Percentiles rank a stretch among this genome's conserved stretches.
Conservation (phyloP, 2,888 invertebrate genomes). For the Holacanthella duospinosa region DNA sequence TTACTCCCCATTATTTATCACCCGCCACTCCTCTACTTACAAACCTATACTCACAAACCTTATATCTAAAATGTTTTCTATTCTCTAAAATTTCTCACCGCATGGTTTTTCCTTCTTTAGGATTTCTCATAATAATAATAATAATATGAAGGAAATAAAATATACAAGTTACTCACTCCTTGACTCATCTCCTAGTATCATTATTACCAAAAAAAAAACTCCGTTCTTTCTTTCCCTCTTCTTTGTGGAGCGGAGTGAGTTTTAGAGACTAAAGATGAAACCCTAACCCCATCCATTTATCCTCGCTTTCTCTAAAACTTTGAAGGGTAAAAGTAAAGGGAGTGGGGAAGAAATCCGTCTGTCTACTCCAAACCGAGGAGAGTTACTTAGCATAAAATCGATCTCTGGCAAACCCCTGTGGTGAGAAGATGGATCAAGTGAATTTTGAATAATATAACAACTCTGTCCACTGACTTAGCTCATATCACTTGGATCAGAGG, state of each 20-base stretch:
- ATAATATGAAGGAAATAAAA: neutral
- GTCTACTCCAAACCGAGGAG: no score
- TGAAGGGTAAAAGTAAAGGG: neutral
- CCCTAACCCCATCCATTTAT: slow-evolving; percentile 1
- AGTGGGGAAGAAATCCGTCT: neutral
- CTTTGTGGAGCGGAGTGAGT: neutral
- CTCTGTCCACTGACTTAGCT: neutral
- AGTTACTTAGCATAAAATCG: slow-evolving; percentile 38
- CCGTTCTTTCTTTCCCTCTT: slow-evolving; percentile 3
- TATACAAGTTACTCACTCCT: neutral
- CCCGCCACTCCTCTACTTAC: slow-evolving; percentile 5
- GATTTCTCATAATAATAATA: slow-evolving; percentile 2
- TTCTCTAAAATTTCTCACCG: slow-evolving; percentile 8
- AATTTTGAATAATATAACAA: slow-evolving; percentile 3
- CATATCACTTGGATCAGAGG: neutral
- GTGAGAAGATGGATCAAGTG: slow-evolving; percentile 20
- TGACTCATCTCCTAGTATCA: neutral
- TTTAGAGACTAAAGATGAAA: neutral
- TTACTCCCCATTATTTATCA: slow-evolving; percentile 22
- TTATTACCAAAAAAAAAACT: slow-evolving; percentile 7
- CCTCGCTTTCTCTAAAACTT: neutral
- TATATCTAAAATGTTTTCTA: neutral
- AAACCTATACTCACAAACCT: neutral
- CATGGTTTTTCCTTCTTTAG: slow-evolving; percentile 13
- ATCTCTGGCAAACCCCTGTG: slow-evolving; percentile 27